Conservation (phyloP, 2,113 vertebrate genomes). For the Chauna torquata region DNA sequence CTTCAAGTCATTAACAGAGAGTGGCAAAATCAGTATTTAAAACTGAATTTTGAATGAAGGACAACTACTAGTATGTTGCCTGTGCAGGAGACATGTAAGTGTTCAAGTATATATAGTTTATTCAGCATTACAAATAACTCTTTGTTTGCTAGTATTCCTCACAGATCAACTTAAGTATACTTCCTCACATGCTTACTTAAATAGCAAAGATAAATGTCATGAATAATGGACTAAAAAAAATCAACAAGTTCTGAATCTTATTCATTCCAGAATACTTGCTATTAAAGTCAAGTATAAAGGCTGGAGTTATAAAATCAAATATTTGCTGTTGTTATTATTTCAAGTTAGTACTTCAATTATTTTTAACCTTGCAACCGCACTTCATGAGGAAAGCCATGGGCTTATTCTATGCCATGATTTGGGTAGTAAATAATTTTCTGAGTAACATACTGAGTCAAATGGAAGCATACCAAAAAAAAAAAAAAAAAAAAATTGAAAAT, state of each 20-base stretch:
- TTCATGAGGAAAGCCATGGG: not conserved
- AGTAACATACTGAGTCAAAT: not conserved
- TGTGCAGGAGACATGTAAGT: not conserved
- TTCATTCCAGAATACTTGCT: not conserved
- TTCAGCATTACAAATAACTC: not conserved
- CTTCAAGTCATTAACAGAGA: conserved; percentile 10
- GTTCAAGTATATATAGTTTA: not conserved
- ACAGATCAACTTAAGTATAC: not conserved
- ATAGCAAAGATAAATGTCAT: not conserved
- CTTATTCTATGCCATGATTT: not conserved
- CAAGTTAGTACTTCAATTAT: not conserved
- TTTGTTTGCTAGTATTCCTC: not conserved
- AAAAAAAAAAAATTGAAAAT: not conserved
- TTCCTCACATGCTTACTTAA: not conserved
- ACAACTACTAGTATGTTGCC: not conserved
- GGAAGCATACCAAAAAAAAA: not conserved
- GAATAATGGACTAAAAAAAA: not conserved
- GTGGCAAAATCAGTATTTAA: not conserved
- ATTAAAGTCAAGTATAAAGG: not conserved
- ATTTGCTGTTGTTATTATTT: not conserved
- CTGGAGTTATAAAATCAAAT: not conserved
- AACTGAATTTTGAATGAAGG: not conserved
- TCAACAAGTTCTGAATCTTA: not conserved
- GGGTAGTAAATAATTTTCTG: not conserved
- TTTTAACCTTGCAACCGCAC: not conserved